A percentile compares a stretch with the other conserved stretches of the same genome.
Conservation (phyloP, 2,888 invertebrate genomes). For the Oscheius sp. region DNA sequence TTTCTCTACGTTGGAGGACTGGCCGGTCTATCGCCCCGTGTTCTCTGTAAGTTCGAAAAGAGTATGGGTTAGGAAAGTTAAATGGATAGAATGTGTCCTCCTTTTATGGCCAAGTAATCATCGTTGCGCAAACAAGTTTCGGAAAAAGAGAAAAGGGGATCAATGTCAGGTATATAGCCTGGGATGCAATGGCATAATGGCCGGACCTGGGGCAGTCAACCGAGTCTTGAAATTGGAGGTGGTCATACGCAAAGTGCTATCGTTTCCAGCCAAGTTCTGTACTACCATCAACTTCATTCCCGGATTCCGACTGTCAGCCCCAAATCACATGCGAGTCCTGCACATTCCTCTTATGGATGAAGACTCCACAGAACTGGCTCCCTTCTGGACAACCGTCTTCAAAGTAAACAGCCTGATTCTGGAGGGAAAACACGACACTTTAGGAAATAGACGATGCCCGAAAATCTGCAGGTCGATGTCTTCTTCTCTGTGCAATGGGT, state of each 20-base stretch:
- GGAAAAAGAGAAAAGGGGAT: too few relatives aligned
- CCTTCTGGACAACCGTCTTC: conserved; percentile 61
- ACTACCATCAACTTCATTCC: conserved; percentile 63
- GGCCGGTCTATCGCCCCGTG: conserved; percentile 56
- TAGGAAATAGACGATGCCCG: conserved; percentile 63
- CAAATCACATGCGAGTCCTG: conserved; percentile 56
- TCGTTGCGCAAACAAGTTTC: background rate
- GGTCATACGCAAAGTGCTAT: background rate
- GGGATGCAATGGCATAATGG: conserved; percentile 12
- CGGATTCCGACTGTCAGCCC: conserved; percentile 59
- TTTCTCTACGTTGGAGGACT: conserved; percentile 62
- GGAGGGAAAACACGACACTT: background rate
- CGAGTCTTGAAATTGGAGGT: background rate
- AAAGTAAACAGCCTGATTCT: conserved; percentile 40
- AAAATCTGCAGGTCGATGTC: conserved; percentile 54
- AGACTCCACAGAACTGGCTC: conserved; percentile 55
- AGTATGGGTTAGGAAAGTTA: background rate
- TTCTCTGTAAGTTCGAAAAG: conserved; percentile 52
- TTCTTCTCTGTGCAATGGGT: conserved; percentile 66
- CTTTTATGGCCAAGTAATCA: too few relatives aligned
- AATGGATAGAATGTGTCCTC: too few relatives aligned
- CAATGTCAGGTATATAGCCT: conserved; percentile 8
- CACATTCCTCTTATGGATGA: conserved; percentile 63
- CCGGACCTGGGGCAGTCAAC: conserved; percentile 17
- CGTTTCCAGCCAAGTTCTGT: conserved; percentile 58